Conservation (phyloP, 2,113 vertebrate species). For the Tyto alba region DNA sequence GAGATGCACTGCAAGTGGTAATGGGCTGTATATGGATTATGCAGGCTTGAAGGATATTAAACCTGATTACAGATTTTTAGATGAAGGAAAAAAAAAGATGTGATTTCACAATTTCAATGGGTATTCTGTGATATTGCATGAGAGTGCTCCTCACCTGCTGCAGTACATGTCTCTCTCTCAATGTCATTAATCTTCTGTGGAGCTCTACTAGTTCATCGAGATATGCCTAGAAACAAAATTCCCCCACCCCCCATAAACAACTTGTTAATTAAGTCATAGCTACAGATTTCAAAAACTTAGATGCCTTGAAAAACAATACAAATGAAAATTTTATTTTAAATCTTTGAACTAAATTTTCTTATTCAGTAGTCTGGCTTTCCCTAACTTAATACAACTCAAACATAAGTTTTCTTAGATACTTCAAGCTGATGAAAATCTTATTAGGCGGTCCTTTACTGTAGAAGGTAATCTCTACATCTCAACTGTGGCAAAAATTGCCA, state of each 20-base stretch:
- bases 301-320: background rate
- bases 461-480: background rate
- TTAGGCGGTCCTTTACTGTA: background rate
- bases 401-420: background rate
- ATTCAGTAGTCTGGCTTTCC: background rate
- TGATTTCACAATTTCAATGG: background rate
- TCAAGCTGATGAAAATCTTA: background rate
- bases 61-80: background rate
- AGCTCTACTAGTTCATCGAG: conserved; percentile 96
- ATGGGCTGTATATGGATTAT: background rate
- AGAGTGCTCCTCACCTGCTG: conserved; percentile 86
- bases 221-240: conserved; percentile 81
- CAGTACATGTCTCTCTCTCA: conserved; percentile 92
- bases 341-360: background rate
- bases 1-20: background rate
- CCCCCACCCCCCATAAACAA: background rate
- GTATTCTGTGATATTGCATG: background rate
- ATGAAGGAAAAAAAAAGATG: background rate
- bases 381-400: background rate
- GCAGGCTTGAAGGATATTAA: background rate
- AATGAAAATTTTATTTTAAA: background rate
- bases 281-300: background rate
- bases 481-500: background rate
- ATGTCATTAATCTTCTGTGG: conserved; percentile 94
- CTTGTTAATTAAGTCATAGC: conserved; percentile 24